phyloP scores from a whole-genome alignment of 2,797 vertebrate genomes.

The Alca torda region DNA sequence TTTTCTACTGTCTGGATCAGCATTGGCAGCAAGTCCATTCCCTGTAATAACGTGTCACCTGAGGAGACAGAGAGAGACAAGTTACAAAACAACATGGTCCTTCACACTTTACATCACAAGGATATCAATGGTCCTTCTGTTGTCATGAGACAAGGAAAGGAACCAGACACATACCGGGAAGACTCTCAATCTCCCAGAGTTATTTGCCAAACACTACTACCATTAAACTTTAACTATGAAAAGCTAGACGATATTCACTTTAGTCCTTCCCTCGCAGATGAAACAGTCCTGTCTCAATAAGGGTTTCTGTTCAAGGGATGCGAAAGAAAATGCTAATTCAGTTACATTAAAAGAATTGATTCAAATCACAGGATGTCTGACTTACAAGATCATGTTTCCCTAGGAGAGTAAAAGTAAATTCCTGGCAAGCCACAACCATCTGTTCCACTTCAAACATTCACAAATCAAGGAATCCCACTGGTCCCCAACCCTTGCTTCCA shows the following conservation, averaged over 20 bases:
- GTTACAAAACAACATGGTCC: not conserved
- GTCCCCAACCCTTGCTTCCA: not conserved
- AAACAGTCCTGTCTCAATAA: not conserved
- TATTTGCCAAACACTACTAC: not conserved
- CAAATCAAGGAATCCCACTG: not conserved
- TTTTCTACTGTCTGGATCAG: conserved; percentile 93
- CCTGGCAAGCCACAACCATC: not conserved
- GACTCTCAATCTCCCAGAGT: not conserved
- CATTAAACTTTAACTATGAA: not conserved
- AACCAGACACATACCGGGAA: not conserved
- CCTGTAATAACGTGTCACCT: conserved; percentile 91
- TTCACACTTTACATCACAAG: not conserved
- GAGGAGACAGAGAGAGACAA: not conserved
- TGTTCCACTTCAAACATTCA: not conserved
- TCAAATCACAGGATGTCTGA: not conserved
- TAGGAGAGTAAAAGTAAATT: not conserved
- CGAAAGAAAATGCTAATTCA: not conserved
- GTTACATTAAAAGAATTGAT: not conserved
- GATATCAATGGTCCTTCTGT: not conserved
- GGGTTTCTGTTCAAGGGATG: not conserved
- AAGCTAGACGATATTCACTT: not conserved
- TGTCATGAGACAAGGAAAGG: not conserved
- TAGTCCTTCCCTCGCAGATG: not conserved
- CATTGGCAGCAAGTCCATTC: conserved; percentile 84
- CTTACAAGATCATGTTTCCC: not conserved